A percentile compares a stretch with the other conserved stretches of the same genome.
Conservation (phyloP, 2,113 vertebrate species). For the Eublepharis macularius region DNA sequence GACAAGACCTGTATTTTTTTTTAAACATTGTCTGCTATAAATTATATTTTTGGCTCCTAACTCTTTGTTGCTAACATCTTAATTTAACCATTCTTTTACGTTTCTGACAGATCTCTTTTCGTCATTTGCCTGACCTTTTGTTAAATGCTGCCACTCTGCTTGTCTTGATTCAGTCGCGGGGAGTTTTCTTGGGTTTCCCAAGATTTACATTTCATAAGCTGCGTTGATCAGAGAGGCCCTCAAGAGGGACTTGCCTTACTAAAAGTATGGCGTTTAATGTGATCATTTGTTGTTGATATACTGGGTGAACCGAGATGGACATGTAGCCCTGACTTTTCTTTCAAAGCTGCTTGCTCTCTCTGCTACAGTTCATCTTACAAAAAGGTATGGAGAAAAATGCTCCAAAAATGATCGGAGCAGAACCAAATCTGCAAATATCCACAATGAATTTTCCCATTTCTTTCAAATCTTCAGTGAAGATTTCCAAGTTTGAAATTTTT, state of each 20-base stretch:
- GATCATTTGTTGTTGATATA: background rate
- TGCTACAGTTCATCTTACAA: background rate
- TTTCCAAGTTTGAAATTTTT: background rate
- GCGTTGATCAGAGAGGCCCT: background rate
- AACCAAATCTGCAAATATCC: background rate
- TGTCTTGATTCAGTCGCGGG: background rate
- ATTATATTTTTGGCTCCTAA: constrained; percentile 4
- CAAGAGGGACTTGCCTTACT: no score
- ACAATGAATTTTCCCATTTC: background rate
- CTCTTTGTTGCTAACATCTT: background rate
- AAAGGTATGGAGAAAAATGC: background rate
- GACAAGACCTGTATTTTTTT: background rate
- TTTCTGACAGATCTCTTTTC: background rate
- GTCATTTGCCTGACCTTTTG: background rate
- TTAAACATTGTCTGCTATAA: background rate
- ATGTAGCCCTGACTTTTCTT: background rate
- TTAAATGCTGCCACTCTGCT: background rate
- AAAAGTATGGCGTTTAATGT: background rate
- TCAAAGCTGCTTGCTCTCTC: background rate
- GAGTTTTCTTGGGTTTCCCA: background rate
- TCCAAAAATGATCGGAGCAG: background rate
- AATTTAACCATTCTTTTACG: background rate
- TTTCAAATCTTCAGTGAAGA: background rate
- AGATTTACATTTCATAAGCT: background rate
- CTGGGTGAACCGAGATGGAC: background rate